Conservation (phyloP, 2,113 vertebrate genomes). For the Sarotherodon lohbergeri region DNA sequence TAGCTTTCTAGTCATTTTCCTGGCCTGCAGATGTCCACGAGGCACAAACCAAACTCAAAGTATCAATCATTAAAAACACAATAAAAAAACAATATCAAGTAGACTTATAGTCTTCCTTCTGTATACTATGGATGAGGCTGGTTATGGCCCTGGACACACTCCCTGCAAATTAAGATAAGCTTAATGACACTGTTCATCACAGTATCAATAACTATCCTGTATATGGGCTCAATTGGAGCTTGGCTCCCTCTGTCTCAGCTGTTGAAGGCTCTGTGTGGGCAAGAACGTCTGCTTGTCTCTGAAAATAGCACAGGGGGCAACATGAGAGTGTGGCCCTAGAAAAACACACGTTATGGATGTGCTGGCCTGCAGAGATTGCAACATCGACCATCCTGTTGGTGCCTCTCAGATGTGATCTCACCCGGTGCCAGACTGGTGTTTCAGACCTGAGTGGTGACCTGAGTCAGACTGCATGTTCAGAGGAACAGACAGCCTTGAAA, state of each 20-base stretch:
- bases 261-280: not conserved
- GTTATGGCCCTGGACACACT: not conserved
- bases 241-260: not conserved
- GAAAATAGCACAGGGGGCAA: constrained; percentile 59
- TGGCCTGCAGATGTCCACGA: not conserved
- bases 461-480: not conserved
- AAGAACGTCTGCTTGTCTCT: constrained; percentile 21
- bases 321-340: constrained; percentile 25
- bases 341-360: constrained; percentile 39
- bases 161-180: not conserved
- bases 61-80: not conserved
- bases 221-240: not conserved
- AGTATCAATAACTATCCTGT: not conserved
- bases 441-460: not conserved
- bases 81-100: not conserved
- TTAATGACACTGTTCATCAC: not conserved
- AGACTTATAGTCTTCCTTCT: not conserved
- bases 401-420: constrained; percentile 10
- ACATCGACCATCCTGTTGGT: constrained; percentile 41
- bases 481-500: not conserved
- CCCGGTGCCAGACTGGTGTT: not conserved
- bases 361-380: constrained; percentile 44
- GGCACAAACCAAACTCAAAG: not conserved
- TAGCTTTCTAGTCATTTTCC: not conserved
- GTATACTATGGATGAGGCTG: not conserved